Conservation (phyloP, 2,888 invertebrate species). For the Calliphora vomitoria region DNA sequence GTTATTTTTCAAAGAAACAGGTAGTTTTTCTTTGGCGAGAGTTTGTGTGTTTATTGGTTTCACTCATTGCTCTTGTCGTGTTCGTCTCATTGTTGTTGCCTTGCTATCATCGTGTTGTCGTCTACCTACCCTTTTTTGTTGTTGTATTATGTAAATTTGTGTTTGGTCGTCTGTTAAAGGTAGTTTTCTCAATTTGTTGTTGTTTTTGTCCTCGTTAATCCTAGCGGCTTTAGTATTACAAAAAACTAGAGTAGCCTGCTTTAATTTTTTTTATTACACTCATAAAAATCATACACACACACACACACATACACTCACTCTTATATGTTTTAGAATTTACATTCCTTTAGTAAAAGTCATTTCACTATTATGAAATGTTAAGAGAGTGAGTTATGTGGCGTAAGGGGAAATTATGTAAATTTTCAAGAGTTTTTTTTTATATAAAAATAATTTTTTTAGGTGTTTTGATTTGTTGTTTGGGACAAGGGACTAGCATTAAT, state of each 20-base stretch:
- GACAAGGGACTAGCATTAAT: not conserved
- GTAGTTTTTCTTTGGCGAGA: constrained; percentile 53
- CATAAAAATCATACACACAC: constrained; percentile 40
- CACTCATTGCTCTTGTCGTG: constrained; percentile 32
- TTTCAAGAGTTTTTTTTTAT: not conserved
- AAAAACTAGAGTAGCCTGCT: constrained; percentile 64
- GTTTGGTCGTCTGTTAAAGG: not conserved
- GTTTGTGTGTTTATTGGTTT: constrained; percentile 29
- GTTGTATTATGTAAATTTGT: constrained; percentile 63
- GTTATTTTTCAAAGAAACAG: constrained; percentile 58
- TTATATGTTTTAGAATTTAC: not conserved
- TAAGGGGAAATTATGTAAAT: constrained; percentile 52
- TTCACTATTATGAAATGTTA: not conserved
- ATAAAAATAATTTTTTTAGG: not conserved
- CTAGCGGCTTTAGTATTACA: constrained; percentile 50
- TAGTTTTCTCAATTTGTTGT: constrained; percentile 1
- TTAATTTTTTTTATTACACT: constrained; percentile 59
- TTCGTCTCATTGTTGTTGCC: constrained; percentile 28
- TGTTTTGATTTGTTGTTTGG: not conserved
- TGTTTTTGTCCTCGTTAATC: constrained; percentile 41
- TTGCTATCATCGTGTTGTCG: not conserved
- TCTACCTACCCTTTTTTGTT: constrained; percentile 45
- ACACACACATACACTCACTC: not conserved
- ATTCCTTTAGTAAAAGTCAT: constrained; percentile 47
- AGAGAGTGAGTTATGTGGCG: not conserved